phyloP scores from a whole-genome alignment of 2,888 invertebrate genomes.

The Pollenia angustigena region DNA sequence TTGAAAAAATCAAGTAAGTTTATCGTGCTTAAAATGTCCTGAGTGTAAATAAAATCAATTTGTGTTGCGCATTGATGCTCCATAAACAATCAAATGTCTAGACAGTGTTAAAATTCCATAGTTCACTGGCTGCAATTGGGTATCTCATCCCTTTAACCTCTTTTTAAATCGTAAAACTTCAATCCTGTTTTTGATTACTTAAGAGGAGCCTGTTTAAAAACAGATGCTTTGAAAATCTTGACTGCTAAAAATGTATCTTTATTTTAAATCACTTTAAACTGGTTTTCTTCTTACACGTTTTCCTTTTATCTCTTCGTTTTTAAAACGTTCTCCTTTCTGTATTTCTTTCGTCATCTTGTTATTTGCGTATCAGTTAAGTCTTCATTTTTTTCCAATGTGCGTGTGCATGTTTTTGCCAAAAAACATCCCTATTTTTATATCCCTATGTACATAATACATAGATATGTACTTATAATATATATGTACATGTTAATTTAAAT shows the following conservation, averaged over 20 bases:
- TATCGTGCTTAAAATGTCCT: constrained; percentile 5
- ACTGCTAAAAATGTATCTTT: constrained; percentile 8
- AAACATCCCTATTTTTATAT: constrained; percentile 30
- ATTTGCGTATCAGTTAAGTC: background rate
- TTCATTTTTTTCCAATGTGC: background rate
- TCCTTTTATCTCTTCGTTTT: background rate
- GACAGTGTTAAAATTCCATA: constrained; percentile 59
- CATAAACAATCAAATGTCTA: constrained; percentile 61
- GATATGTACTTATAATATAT: background rate
- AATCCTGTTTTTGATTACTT: constrained; percentile 58
- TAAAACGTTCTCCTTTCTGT: background rate
- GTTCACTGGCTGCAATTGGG: constrained; percentile 23
- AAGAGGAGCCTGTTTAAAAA: constrained; percentile 30
- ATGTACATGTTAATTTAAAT: background rate
- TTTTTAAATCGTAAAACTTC: constrained; percentile 15
- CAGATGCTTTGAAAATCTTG: background rate
- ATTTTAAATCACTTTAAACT: constrained; percentile 35
- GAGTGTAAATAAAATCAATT: constrained; percentile 48
- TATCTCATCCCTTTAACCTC: constrained; percentile 11
- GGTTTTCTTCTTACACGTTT: constrained; percentile 26
- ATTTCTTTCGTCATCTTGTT: background rate
- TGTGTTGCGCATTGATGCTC: constrained; percentile 18
- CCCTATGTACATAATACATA: too few relatives aligned
- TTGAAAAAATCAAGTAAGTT: constrained; percentile 44
- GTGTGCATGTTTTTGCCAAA: background rate